Evolutionary conservation across 2,113 vertebrate genomes (phyloP).

Genomic region (Syngnathoides biaculeatus): DNA sequence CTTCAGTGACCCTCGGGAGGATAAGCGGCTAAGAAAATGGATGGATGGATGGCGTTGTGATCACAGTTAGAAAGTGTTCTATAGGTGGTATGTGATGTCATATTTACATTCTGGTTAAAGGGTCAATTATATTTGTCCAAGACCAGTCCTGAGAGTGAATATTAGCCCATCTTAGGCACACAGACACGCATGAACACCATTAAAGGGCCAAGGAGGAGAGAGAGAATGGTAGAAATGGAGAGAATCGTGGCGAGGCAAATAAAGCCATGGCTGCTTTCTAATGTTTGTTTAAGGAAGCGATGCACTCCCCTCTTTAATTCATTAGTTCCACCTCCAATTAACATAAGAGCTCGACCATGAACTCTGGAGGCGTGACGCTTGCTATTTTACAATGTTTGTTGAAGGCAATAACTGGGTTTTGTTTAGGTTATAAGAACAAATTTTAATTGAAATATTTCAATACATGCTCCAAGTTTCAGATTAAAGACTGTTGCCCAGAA

Average conservation of each 20-base stretch:
- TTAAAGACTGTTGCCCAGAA: not conserved
- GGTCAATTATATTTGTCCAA: not conserved
- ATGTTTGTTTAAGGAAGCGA: constrained; percentile 9
- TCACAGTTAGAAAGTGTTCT: not conserved
- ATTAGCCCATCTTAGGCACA: constrained; percentile 45
- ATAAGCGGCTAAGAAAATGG: no score
- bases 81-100: constrained; percentile 13
- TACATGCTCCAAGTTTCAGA: not conserved
- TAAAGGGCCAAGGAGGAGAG: constrained; percentile 26
- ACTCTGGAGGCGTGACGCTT: not conserved
- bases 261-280: constrained; percentile 13
- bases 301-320: not conserved
- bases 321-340: not conserved
- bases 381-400: not conserved
- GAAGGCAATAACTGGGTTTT: not conserved
- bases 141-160: constrained; percentile 15
- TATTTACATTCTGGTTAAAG: constrained; percentile 19
- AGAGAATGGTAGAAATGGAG: not conserved
- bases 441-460: not conserved
- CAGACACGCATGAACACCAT: constrained; percentile 38
- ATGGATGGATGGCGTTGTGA: no score
- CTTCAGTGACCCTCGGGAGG: no score
- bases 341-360: not conserved
- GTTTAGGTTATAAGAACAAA: not conserved
- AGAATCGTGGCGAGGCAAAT: constrained; percentile 17